phyloP scores from a whole-genome alignment of 2,888 invertebrate species.

The Pharmacophagus antenor region DNA sequence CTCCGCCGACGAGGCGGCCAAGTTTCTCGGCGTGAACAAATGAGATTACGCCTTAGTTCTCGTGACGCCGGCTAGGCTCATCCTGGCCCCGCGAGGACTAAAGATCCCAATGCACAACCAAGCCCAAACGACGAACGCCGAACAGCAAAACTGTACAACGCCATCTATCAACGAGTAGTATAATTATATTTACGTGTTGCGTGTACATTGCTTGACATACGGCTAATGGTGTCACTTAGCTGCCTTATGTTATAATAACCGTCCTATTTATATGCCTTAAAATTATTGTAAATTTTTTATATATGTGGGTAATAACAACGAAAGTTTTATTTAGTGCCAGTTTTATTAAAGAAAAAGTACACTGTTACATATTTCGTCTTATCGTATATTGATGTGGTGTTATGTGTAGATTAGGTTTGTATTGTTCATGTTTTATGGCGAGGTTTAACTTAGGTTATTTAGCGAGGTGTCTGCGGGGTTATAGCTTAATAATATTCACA shows the following conservation, averaged over 20 bases:
- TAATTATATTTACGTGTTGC: slow-evolving; percentile 33
- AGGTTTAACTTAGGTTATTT: slow-evolving; percentile 9
- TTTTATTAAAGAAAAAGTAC: slow-evolving; percentile 51
- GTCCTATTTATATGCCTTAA: slow-evolving; percentile 69
- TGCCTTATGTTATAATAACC: slow-evolving; percentile 69
- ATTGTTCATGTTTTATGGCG: slow-evolving; percentile 8
- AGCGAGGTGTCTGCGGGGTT: slow-evolving; percentile 1
- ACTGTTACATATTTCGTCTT: slow-evolving; percentile 46
- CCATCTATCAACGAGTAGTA: slow-evolving; percentile 58
- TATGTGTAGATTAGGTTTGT: slow-evolving; percentile 28
- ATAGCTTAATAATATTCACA: slow-evolving; percentile 33
- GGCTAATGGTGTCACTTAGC: slow-evolving; percentile 58
- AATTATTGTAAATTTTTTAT: slow-evolving; percentile 40
- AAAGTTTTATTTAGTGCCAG: slow-evolving; percentile 69
- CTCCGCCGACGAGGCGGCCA: slow-evolving; percentile 92
- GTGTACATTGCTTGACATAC: slow-evolving; percentile 36
- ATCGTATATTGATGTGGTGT: slow-evolving; percentile 28
- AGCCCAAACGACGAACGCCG: slow-evolving; percentile 40
- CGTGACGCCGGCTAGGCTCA: slow-evolving; percentile 72
- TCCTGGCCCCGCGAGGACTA: slow-evolving; percentile 74
- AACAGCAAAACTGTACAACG: slow-evolving; percentile 50
- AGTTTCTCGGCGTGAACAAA: slow-evolving; percentile 91
- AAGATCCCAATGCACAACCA: slow-evolving; percentile 49
- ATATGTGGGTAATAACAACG: slow-evolving; percentile 65
- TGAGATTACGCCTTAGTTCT: slow-evolving; percentile 79